Evolutionary conservation across 2,888 invertebrate species (phyloP).

Genomic region (Conchocele bisecta): DNA sequence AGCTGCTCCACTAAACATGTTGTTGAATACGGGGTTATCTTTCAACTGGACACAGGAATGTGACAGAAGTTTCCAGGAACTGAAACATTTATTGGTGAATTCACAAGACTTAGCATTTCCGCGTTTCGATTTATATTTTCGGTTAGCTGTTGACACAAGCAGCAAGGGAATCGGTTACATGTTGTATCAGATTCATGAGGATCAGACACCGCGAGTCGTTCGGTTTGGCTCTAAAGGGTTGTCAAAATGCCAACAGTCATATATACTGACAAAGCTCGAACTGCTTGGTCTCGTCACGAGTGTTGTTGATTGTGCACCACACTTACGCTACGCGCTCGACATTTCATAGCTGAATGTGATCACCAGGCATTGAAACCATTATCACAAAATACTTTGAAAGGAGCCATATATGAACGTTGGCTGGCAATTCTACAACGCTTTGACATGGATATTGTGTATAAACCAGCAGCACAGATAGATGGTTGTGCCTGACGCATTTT

Average conservation of each 20-base stretch:
- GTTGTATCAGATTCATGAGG: conserved; percentile 41
- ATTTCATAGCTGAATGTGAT: conserved; percentile 39
- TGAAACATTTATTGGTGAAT: conserved; percentile 34
- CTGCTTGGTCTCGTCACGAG: conserved; percentile 41
- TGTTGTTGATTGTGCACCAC: not conserved
- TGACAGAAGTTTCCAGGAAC: conserved; percentile 25
- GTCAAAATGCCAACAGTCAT: conserved; percentile 26
- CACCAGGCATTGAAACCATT: conserved; percentile 33
- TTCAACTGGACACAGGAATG: conserved; percentile 40
- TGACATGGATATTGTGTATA: conserved; percentile 40
- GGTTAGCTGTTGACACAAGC: conserved; percentile 50
- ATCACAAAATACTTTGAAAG: not conserved
- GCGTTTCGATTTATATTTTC: conserved; percentile 40
- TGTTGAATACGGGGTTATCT: conserved; percentile 29
- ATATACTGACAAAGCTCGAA: conserved; percentile 53
- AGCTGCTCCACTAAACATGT: conserved; percentile 31
- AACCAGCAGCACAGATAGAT: conserved; percentile 35
- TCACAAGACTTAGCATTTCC: conserved; percentile 56
- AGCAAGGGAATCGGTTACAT: conserved; percentile 52
- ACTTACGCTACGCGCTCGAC: not conserved
- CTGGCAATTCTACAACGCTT: conserved; percentile 31
- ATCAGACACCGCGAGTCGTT: conserved; percentile 16
- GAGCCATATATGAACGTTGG: conserved; percentile 11
- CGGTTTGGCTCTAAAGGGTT: conserved; percentile 43
- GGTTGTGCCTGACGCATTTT: conserved; percentile 23